A percentile compares a stretch with the other conserved stretches of the same genome.
Conservation (phyloP, 2,797 vertebrate genomes). For the Crenichthys baileyi region DNA sequence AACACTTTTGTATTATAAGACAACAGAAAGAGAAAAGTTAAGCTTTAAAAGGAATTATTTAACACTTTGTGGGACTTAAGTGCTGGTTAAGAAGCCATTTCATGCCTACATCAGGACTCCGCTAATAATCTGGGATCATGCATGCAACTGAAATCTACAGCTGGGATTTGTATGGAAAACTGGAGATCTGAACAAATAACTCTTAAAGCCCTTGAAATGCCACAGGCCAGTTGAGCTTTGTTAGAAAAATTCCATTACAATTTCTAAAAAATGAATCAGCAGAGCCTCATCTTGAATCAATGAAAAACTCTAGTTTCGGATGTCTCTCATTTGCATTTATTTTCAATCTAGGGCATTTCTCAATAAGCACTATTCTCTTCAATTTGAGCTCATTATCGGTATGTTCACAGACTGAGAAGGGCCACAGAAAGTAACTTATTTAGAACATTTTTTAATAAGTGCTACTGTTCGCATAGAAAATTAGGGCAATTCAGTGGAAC, state of each 20-base stretch:
- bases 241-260: slow-evolving; percentile 33
- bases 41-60: neutral
- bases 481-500: slow-evolving; percentile 71
- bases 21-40: neutral
- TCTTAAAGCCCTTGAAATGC: slow-evolving; percentile 25
- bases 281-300: slow-evolving; percentile 21
- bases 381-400: slow-evolving; percentile 64
- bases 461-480: slow-evolving; percentile 63
- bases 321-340: slow-evolving; percentile 26
- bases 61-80: slow-evolving; percentile 5
- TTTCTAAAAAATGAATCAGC: slow-evolving; percentile 33
- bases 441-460: slow-evolving; percentile 79
- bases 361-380: slow-evolving; percentile 53
- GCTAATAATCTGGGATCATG: neutral
- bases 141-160: slow-evolving; percentile 11
- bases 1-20: slow-evolving; percentile 12
- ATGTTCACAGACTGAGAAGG: slow-evolving; percentile 48
- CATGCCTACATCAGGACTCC: neutral
- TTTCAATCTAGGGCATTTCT: slow-evolving; percentile 48
- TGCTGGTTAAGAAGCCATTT: neutral
- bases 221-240: slow-evolving; percentile 15
- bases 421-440: slow-evolving; percentile 73
- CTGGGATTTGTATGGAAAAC: slow-evolving; percentile 19
- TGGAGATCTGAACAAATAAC: slow-evolving; percentile 17
- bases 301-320: slow-evolving; percentile 24